Percentiles rank a stretch among this genome's conserved stretches.
Evolutionary conservation across 2,797 vertebrate species (phyloP).

Genomic region (Ctenosaura bakeri): DNA sequence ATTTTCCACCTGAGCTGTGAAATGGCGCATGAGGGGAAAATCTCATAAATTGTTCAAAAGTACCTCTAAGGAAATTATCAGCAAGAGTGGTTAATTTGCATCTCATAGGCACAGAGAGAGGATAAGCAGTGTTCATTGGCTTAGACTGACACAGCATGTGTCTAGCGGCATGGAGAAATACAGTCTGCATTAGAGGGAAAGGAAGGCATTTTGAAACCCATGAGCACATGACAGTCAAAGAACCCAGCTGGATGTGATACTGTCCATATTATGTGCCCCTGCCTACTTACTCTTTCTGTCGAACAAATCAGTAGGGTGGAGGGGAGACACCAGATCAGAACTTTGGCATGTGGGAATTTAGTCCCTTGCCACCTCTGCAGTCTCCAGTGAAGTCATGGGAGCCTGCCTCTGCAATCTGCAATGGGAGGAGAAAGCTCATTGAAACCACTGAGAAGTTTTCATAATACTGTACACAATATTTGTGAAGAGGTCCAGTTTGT

Average conservation of each 20-base stretch:
- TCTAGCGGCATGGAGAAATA: background rate
- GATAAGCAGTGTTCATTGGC: background rate
- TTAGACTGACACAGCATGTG: background rate
- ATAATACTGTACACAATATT: background rate
- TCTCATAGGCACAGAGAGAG: background rate
- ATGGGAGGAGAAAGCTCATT: background rate
- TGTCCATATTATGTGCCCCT: background rate
- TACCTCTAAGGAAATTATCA: conserved; percentile 31
- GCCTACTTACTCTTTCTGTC: background rate
- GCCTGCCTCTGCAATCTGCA: background rate
- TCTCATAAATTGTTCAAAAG: conserved; percentile 37
- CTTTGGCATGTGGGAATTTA: background rate
- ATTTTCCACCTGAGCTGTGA: conserved; percentile 6
- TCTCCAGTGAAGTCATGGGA: background rate
- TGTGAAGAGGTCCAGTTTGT: background rate
- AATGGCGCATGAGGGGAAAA: background rate
- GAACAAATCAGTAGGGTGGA: background rate
- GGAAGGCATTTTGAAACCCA: background rate
- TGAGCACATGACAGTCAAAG: background rate
- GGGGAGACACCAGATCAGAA: background rate
- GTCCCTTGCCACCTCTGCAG: background rate
- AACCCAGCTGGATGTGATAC: background rate
- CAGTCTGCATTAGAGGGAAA: background rate
- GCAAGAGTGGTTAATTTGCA: conserved; percentile 18
- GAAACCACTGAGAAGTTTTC: background rate